Base-by-base conservation (phyloP, 2,113 vertebrate species). In the Sinosuthora webbiana region DNA sequence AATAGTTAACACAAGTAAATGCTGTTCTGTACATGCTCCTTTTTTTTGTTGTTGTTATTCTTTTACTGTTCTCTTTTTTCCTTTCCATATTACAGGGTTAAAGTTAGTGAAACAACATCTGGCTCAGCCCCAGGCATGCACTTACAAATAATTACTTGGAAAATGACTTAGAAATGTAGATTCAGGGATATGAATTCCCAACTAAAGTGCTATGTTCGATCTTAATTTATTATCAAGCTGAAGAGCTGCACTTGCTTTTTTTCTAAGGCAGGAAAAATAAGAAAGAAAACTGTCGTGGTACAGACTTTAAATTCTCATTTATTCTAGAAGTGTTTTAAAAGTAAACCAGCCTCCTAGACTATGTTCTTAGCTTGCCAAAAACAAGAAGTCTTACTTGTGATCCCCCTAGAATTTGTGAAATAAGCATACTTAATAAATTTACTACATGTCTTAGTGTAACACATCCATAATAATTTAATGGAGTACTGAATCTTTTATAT, bases 61-160 rank as follows among this genome's bases (percentile, higher is more conserved):
- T 62, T 81, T 63, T 35, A 67, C 15, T 57, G 10, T n/a, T 80
- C 85, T 69, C 4, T 22, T 27, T 44, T 74, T 41, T 22, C 3
- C 35, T 69, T 18, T 84, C 18, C 21, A 13, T 53, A 25, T 62
- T 50, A 79, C 14, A 18, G 44, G 47, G 33, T 74, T 83, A 75
- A 92, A 83, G 42, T 8, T 75, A 69, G 90, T 45, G 15, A 76
- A 77, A 55, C 22, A 91, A 76, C 45, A 89, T 90, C 57, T 94
- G 79, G 35, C 65, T 77, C 39, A 53, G 78, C 33, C 44, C 13
- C 44, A 84, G 65, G 47, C 84, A 90, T 1, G 2, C 30, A 81
- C 44, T 93, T 68, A 70, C 39, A 90, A 84, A 89, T 62, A 94
- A 90, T 83, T 89, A 89, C 42, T 78, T 86, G 69, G 81, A 94